Conservation (phyloP, 2,888 invertebrate genomes). For the Chloroclysta siterata region DNA sequence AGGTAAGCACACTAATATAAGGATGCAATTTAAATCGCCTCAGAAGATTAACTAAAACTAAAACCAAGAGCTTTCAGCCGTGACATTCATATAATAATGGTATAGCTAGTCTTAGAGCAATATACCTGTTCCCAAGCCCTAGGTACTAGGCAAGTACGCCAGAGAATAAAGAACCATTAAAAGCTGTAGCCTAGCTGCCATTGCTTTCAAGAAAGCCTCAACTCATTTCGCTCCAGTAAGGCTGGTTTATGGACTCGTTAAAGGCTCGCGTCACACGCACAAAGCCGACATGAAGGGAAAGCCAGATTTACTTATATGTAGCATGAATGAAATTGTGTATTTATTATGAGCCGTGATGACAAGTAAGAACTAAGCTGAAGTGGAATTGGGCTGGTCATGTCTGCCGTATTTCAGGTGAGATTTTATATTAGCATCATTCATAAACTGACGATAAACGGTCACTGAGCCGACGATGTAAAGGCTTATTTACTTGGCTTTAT, state of each 20-base stretch:
- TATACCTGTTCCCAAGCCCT: background rate
- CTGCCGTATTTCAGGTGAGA: too few species aligned
- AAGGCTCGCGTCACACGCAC: slow-evolving; percentile 24
- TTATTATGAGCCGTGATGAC: background rate
- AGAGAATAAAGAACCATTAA: slow-evolving; percentile 13
- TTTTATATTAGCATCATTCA: background rate
- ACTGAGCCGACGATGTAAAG: background rate
- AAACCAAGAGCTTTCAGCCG: too few species aligned
- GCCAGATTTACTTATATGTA: slow-evolving; percentile 15
- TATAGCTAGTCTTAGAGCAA: background rate
- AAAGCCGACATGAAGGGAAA: slow-evolving; percentile 19
- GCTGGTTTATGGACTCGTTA: slow-evolving; percentile 28
- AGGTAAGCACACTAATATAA: too few species aligned
- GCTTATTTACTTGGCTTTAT: background rate
- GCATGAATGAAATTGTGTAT: slow-evolving; percentile 11
- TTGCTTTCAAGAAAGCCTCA: slow-evolving; percentile 27
- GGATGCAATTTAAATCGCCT: too few species aligned
- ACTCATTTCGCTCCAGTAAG: slow-evolving; percentile 24
- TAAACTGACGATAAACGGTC: background rate
- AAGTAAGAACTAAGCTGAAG: background rate
- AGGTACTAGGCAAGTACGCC: slow-evolving; percentile 1
- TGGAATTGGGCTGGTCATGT: too few species aligned
- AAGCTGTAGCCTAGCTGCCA: slow-evolving; percentile 14
- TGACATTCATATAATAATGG: too few species aligned
- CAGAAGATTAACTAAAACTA: too few species aligned